Conservation (phyloP, 2,797 vertebrate genomes). For the Pterois miles region DNA sequence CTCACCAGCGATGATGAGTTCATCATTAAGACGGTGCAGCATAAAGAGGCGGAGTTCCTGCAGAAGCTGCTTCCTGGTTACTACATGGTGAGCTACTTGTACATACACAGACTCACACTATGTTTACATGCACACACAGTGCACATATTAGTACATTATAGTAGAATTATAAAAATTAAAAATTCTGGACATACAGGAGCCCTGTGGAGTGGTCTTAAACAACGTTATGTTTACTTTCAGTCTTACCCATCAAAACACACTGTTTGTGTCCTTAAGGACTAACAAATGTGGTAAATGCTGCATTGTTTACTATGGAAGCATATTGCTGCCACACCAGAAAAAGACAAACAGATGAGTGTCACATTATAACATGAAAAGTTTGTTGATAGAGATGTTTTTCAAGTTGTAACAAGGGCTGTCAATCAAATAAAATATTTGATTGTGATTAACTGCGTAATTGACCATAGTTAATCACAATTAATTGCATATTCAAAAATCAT, state of each 20-base stretch:
- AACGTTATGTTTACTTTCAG: too few relatives aligned
- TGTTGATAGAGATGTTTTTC: too few relatives aligned
- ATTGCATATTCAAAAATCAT: too few relatives aligned
- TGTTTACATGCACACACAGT: background rate
- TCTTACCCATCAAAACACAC: too few relatives aligned
- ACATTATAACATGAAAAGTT: too few relatives aligned
- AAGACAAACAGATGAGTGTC: too few relatives aligned
- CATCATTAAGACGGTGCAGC: conserved; percentile 98
- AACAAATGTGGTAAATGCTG: background rate
- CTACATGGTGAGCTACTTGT: conserved; percentile 90
- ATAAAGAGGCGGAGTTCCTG: conserved; percentile 97
- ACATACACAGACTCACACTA: background rate
- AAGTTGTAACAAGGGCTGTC: too few relatives aligned
- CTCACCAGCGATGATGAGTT: conserved; percentile 97
- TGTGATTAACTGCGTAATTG: too few relatives aligned
- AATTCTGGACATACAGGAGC: background rate
- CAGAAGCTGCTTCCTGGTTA: conserved; percentile 97
- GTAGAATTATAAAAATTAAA: background rate
- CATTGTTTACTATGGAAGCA: background rate
- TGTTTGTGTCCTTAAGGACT: too few relatives aligned
- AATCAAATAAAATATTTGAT: too few relatives aligned
- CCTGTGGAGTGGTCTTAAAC: background rate
- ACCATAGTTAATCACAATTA: too few relatives aligned
- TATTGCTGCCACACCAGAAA: too few relatives aligned
- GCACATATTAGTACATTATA: background rate